A percentile compares a stretch with the other conserved stretches of the same genome.
phyloP scores from a whole-genome alignment of 2,797 vertebrate genomes.

The Clarias platycephalus region DNA sequence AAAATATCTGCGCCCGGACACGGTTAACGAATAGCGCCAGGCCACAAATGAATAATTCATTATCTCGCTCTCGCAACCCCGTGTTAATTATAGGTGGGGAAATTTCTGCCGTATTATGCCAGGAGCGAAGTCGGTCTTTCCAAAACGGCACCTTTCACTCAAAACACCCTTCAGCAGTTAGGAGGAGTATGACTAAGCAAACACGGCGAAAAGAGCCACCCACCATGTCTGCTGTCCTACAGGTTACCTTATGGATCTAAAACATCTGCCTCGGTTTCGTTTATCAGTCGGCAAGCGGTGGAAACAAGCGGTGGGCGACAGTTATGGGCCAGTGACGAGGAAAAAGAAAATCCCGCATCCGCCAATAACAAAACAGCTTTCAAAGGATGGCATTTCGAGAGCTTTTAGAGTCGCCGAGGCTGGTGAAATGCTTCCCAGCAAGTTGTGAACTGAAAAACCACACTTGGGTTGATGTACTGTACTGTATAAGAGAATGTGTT shows the following conservation, averaged over 20 bases:
- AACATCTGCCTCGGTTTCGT: constrained; percentile 55
- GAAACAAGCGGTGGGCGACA: constrained; percentile 53
- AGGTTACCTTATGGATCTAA: constrained; percentile 47
- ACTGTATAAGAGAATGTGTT: constrained; percentile 15
- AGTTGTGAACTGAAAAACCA: constrained; percentile 25
- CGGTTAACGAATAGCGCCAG: constrained; percentile 8
- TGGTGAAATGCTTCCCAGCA: constrained; percentile 35
- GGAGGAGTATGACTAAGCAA: constrained; percentile 57
- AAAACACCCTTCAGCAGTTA: constrained; percentile 44
- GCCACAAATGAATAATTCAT: constrained; percentile 13
- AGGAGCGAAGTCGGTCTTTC: constrained; percentile 44
- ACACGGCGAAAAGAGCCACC: constrained; percentile 46
- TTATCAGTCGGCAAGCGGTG: constrained; percentile 40
- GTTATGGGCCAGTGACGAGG: constrained; percentile 43
- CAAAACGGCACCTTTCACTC: constrained; percentile 49
- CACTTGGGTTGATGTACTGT: neutral
- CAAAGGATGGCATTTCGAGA: constrained; percentile 32
- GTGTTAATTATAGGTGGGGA: constrained; percentile 24
- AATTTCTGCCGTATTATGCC: constrained; percentile 29
- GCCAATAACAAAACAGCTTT: constrained; percentile 41
- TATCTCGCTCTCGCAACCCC: neutral
- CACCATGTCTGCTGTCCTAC: constrained; percentile 50
- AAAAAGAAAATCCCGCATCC: constrained; percentile 45
- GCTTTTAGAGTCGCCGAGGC: neutral
- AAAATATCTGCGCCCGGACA: neutral